Evolutionary conservation across 2,888 invertebrate species (phyloP).

Genomic region (Macaria liturata): DNA sequence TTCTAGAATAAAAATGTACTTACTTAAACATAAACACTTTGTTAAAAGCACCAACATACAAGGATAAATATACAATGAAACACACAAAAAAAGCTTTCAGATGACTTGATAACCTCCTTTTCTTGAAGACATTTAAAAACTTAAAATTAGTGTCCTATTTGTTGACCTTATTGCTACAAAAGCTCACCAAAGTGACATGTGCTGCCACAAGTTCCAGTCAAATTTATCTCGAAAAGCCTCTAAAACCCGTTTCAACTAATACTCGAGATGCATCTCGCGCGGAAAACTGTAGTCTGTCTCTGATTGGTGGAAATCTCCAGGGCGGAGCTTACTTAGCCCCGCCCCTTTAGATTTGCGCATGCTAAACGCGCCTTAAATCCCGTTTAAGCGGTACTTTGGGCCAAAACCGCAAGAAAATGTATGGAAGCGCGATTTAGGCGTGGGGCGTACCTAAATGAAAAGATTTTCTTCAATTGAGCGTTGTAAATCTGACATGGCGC

Average conservation of each 20-base stretch:
- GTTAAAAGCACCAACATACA: no score
- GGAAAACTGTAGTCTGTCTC: slow-evolving; percentile 51
- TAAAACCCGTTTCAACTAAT: slow-evolving; percentile 67
- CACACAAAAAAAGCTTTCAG: no score
- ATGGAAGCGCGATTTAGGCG: slow-evolving; percentile 74
- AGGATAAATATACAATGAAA: no score
- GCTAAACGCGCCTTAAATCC: slow-evolving; percentile 78
- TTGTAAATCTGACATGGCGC: slow-evolving; percentile 71
- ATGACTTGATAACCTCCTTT: no score
- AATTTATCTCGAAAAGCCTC: no score
- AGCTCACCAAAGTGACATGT: no score
- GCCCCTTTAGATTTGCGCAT: slow-evolving; percentile 69
- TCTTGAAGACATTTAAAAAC: no score
- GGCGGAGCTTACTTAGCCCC: slow-evolving; percentile 58
- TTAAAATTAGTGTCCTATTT: no score
- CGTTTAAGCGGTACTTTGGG: slow-evolving; percentile 83
- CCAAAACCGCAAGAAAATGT: slow-evolving; percentile 82
- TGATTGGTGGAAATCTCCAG: slow-evolving; percentile 54
- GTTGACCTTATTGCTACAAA: no score
- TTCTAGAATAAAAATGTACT: no score
- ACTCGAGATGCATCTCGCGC: slow-evolving; percentile 68
- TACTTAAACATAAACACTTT: no score
- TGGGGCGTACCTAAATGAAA: slow-evolving; percentile 79
- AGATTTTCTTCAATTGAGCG: slow-evolving; percentile 75
- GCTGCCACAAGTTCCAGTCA: no score